phyloP scores from a whole-genome alignment of 2,113 vertebrate species.

The Neodon shergylaensis region DNA sequence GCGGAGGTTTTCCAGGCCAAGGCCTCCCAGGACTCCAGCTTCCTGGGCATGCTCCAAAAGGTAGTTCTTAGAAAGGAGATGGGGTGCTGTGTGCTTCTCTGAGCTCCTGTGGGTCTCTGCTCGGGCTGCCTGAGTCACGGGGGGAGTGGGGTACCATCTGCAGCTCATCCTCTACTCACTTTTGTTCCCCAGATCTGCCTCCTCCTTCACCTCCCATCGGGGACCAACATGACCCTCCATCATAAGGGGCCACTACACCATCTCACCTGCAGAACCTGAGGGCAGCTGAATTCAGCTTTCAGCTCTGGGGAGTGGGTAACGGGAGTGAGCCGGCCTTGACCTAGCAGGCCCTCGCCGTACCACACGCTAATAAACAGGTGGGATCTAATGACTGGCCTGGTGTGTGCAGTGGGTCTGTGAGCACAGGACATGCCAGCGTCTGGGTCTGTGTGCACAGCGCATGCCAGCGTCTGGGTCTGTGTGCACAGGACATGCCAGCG shows the following conservation, averaged over 20 bases:
- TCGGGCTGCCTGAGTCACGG: no score
- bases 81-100: background rate
- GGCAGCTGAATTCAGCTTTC: background rate
- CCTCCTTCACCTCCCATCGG: slow-evolving; percentile 62
- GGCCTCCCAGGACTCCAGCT: background rate
- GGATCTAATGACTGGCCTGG: background rate
- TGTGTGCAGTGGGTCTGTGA: background rate
- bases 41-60: slow-evolving; percentile 46
- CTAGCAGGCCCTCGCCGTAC: background rate
- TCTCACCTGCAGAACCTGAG: slow-evolving; percentile 28
- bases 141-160: background rate
- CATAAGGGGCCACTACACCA: background rate
- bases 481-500: background rate
- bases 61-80: slow-evolving; percentile 27
- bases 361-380: slow-evolving; percentile 39
- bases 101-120: background rate
- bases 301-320: accelerated
- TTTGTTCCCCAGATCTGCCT: slow-evolving; percentile 67
- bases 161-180: background rate
- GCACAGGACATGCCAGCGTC: background rate
- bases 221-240: slow-evolving; percentile 61
- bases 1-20: background rate
- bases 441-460: no score
- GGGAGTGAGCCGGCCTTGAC: background rate
- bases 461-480: background rate